Conservation (phyloP, 2,797 vertebrate species). For the Sandelia bainsii region DNA sequence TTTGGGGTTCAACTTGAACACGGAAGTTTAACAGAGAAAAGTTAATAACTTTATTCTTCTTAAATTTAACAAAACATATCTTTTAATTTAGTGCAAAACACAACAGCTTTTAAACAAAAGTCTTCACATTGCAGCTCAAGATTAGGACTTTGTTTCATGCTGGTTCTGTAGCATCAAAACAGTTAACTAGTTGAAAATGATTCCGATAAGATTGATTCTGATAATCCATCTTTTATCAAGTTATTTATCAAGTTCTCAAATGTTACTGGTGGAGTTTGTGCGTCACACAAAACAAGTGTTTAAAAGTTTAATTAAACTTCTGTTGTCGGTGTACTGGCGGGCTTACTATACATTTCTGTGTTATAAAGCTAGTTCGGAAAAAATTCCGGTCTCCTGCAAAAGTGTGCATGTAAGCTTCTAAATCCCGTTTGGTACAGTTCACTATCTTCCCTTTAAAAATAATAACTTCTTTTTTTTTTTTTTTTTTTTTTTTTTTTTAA, state of each 20-base stretch:
- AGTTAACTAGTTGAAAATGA: too few species aligned
- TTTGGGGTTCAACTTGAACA: background rate
- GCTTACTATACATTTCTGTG: background rate
- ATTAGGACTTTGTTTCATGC: too few species aligned
- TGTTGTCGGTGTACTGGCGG: background rate
- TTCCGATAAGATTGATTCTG: too few species aligned
- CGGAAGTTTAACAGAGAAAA: background rate
- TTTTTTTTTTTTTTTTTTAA: background rate
- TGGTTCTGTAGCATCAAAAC: background rate
- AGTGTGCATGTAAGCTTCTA: background rate
- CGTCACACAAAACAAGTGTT: too few species aligned
- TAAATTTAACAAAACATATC: constrained; percentile 1
- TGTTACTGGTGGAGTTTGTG: too few species aligned
- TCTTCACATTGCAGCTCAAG: background rate
- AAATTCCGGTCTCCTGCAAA: background rate
- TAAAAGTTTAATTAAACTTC: background rate
- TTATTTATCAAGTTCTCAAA: too few species aligned
- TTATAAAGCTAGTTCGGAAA: too few species aligned
- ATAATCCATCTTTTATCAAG: too few species aligned
- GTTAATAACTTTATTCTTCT: background rate
- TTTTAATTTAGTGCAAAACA: background rate
- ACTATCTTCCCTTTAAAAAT: background rate
- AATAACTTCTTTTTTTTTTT: too few species aligned
- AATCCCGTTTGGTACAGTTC: constrained; percentile 12
- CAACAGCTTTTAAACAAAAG: background rate